Evolutionary conservation across 2,888 invertebrate species (phyloP).

Genomic region (Heliothis peltigera): DNA sequence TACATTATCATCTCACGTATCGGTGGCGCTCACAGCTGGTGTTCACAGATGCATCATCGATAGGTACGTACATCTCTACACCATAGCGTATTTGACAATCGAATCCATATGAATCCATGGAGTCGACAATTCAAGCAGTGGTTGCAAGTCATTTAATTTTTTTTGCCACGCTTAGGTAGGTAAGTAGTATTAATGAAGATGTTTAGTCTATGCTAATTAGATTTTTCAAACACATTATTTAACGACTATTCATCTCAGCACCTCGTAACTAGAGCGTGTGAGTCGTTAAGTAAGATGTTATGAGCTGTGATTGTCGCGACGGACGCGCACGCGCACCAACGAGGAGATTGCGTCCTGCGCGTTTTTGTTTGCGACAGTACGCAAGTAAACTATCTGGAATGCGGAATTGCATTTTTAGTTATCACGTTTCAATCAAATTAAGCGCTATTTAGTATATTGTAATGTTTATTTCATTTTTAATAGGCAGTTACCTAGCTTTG

Average conservation of each 20-base stretch:
- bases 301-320: slow-evolving; percentile 54
- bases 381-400: slow-evolving; percentile 57
- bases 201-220: background rate
- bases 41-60: no score
- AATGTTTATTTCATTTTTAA: slow-evolving; percentile 16
- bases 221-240: slow-evolving; percentile 9
- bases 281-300: slow-evolving; percentile 76
- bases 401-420: slow-evolving; percentile 58
- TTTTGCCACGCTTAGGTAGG: no score
- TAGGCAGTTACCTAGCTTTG: background rate
- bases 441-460: slow-evolving; percentile 15
- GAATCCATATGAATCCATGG: no score
- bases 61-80: no score
- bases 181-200: background rate
- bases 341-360: slow-evolving; percentile 61
- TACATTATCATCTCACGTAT: no score
- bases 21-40: no score
- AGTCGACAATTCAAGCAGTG: no score
- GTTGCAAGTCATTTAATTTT: no score
- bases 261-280: slow-evolving; percentile 75
- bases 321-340: slow-evolving; percentile 50
- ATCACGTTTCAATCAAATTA: slow-evolving; percentile 49
- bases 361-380: slow-evolving; percentile 56
- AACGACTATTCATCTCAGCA: slow-evolving; percentile 30
- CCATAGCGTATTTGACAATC: no score